phyloP scores from a whole-genome alignment of 2,113 vertebrate genomes.

The Scatophagus argus region DNA sequence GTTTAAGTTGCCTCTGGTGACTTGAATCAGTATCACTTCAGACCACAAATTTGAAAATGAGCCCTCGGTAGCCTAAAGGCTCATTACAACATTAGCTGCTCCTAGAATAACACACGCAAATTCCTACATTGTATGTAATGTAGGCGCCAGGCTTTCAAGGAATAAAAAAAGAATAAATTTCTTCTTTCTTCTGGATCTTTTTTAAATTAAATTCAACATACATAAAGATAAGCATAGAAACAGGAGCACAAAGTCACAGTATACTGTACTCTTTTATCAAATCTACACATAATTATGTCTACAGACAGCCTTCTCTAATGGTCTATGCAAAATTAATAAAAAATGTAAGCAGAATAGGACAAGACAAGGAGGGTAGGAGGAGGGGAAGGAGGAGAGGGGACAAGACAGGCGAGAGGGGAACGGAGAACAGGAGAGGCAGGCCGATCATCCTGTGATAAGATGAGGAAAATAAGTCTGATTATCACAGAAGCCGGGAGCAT shows the following conservation, averaged over 20 bases:
- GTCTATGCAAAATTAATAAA: neutral
- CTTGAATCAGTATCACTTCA: neutral
- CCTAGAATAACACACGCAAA: neutral
- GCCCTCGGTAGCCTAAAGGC: neutral
- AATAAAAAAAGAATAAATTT: neutral
- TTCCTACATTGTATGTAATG: neutral
- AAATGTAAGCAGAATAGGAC: neutral
- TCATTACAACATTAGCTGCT: neutral
- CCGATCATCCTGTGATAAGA: conserved; percentile 90
- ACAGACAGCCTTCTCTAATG: neutral
- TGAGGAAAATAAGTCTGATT: conserved; percentile 93
- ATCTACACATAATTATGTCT: neutral
- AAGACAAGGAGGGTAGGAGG: neutral
- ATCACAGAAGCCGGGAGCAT: conserved; percentile 90
- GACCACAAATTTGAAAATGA: neutral
- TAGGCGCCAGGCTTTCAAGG: neutral
- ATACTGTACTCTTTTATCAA: neutral
- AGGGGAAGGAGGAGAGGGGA: conserved; percentile 10
- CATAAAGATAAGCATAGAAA: neutral
- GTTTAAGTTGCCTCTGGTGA: neutral
- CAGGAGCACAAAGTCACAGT: neutral
- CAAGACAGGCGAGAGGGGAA: conserved; percentile 21
- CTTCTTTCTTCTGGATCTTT: too few species aligned
- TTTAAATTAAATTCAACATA: neutral
- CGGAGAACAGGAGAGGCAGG: conserved; percentile 48